Evolutionary conservation across 64 coral and sea anemone species (phyloP), one percentile per base, ranked within the genome.

Genomic region (Actinia tenebrosa): DNA sequence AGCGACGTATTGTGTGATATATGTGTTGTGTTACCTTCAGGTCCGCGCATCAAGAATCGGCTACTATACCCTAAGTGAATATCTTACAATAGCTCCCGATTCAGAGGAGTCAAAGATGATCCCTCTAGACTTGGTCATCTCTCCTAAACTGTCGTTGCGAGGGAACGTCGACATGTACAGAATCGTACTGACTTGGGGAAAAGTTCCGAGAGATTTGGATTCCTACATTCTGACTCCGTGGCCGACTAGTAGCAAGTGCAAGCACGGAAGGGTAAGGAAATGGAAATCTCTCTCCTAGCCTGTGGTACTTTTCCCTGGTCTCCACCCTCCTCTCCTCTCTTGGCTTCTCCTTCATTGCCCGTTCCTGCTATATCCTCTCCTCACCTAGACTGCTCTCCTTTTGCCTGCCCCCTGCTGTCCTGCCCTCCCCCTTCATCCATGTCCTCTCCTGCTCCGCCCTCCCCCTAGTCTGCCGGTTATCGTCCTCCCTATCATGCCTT

Each of bases 31-130:
- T 75, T 75, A 75, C 5, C 19, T 75, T 17, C 16, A 94, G 93
- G 86, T 94, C 75, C 86, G 89, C 16, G 89, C 93, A 26, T 91
- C 93, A 30, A 87, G 93, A 45, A 94, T 94, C 37, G 93, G 93
- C 44, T 91, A 94, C 54, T 94, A 94, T 60, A 86, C 89, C 16
- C 53, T 94, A 63, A 94, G 86, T 50, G 93, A 94, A 62, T 77
- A 86, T 26, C 60, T 94, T 16, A 88, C 86, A 4, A 88, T 94
- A 18, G 44, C 78, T n/a, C 47, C 82, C n/a, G 37, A 84, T 47
- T 77, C 45, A 42, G 86, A 88, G 45, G 83, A 68, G 9, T 84
- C 89, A 56, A 78, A 54, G n/a, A 94, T 94, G 53, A 91, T 94
- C 17, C 69, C 87, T 16, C 66, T 90, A 79, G 89, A 90, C 8